Base-by-base conservation (phyloP, 2,113 vertebrate genomes). In the Platichthys stellatus region DNA sequence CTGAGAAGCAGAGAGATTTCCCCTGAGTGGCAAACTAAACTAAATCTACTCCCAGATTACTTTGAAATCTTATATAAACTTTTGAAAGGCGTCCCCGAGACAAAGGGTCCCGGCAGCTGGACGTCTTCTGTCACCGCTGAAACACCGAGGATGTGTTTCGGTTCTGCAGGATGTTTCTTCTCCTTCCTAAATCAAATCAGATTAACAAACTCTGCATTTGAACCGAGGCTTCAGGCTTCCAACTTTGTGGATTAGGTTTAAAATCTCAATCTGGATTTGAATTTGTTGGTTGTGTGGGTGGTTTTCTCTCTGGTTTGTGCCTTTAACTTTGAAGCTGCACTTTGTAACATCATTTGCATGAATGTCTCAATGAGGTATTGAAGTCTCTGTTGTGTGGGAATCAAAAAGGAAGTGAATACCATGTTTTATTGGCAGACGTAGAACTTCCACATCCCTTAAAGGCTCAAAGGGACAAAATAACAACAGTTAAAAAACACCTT, bases 191-290 rank as follows among this genome's bases (percentile, higher is more conserved):
- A 45, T 45, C 43, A 45, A 15, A 45, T 49, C 15, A 49, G 45
- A 63, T 43, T 43, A 38, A 62, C 5, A 62, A 38, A 63, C 23
- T 31, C 24, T 61, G 17, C 18, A 61, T 18, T 56, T 69, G 1
- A 63, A 63, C 49, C 20, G 1, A 38, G 49, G 13, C 45, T 57
- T 63, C 14, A 38, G 35, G 5, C 23, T 21, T 63, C 45, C 43
- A 61, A 54, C 10, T 20, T 1, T 80, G 58, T 18, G 51, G 64
- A 80, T 80, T 63, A 74, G 3, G 40, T 14, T 58, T 47, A 28
- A 63, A 67, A 56, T 24, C 45, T 6, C 69, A 66, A 56, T 56
- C 57, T 56, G 49, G n/a, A 24, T 7, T 73, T 49, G 14, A 35
- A 47, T 31, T 24, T 66, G 56, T 15, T 35, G 31, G 43, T 24